Conservation (phyloP, 2,113 vertebrate genomes). For the Poeciliopsis retropinna region DNA sequence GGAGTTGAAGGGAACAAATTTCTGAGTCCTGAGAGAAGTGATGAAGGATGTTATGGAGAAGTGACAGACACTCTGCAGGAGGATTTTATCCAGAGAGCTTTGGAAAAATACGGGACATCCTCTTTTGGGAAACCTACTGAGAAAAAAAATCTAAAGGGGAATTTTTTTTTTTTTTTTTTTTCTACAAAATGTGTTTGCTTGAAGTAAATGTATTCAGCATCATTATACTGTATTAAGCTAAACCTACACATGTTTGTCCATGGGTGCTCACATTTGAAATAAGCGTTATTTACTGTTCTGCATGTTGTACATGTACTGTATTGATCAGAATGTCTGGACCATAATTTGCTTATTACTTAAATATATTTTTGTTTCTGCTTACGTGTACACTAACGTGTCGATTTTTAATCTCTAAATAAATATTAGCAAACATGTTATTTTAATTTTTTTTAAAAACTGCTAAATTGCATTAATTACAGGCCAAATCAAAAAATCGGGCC, state of each 20-base stretch:
- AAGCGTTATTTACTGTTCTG: neutral
- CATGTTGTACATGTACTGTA: neutral
- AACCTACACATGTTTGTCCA: neutral
- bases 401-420: neutral
- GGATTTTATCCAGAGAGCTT: constrained; percentile 5
- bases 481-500: neutral
- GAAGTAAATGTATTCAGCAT: neutral
- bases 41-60: constrained; percentile 10
- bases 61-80: constrained; percentile 2
- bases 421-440: neutral
- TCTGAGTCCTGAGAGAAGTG: constrained; percentile 55
- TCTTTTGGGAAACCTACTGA: constrained; percentile 1
- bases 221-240: neutral
- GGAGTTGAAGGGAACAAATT: constrained; percentile 53
- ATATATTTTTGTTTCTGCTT: neutral
- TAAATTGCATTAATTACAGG: neutral
- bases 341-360: neutral
- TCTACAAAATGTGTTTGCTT: neutral
- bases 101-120: neutral
- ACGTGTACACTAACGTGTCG: neutral
- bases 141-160: neutral
- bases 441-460: neutral
- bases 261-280: neutral
- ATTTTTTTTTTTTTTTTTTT: neutral
- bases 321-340: neutral